Evolutionary conservation across 2,888 invertebrate species (phyloP).

Genomic region (Orchesella flavescens): DNA sequence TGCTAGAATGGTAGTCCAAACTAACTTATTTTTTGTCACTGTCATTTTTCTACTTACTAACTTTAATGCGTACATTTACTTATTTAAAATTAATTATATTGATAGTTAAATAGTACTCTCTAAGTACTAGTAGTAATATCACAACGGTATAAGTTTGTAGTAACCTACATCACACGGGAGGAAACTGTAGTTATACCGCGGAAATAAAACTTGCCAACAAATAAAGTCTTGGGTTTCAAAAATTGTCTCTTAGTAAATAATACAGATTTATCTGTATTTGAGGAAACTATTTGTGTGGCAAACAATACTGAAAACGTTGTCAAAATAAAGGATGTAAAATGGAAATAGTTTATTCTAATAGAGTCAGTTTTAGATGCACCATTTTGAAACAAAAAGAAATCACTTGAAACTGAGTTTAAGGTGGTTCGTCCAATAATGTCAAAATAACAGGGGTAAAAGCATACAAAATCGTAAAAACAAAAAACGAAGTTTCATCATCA

Average conservation of each 20-base stretch:
- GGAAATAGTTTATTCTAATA: neutral
- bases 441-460: neutral
- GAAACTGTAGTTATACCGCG: neutral
- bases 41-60: too few relatives aligned
- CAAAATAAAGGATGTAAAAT: slow-evolving; percentile 11
- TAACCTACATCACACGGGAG: neutral
- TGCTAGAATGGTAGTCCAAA: neutral
- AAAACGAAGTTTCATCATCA: slow-evolving; percentile 35
- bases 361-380: neutral
- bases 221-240: slow-evolving; percentile 24
- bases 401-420: neutral
- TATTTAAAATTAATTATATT: neutral
- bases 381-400: neutral
- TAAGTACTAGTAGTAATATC: slow-evolving; percentile 11
- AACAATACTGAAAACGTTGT: slow-evolving; percentile 53
- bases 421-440: neutral
- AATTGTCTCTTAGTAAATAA: neutral
- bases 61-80: neutral
- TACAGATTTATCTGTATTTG: too few relatives aligned
- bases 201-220: slow-evolving; percentile 22
- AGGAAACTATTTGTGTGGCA: neutral
- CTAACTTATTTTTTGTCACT: neutral
- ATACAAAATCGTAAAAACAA: slow-evolving; percentile 1
- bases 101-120: neutral
- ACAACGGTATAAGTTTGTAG: slow-evolving; percentile 13